Conservation (phyloP, 2,113 vertebrate species). For the Mustela nigripes region DNA sequence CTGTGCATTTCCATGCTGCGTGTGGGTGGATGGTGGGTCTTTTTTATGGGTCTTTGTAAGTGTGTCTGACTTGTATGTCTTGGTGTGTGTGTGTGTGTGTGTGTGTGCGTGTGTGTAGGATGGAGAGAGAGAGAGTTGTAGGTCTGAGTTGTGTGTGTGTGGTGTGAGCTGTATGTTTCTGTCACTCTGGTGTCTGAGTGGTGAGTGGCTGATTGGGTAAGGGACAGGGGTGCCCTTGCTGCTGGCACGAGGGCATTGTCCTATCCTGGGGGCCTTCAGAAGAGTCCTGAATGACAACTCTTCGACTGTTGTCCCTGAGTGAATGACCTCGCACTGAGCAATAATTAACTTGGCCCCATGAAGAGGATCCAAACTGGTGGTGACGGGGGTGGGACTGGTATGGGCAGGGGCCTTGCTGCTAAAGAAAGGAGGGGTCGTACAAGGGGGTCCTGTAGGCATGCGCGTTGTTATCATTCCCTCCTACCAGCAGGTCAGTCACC, state of each 20-base stretch:
- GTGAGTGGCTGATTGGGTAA: neutral
- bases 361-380: conserved; percentile 65
- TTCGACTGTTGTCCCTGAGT: conserved; percentile 8
- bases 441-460: conserved; percentile 29
- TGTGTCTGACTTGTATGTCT: neutral
- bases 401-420: neutral
- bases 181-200: neutral
- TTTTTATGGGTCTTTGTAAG: neutral
- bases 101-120: neutral
- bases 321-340: conserved; percentile 70
- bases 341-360: conserved; percentile 75
- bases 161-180: neutral
- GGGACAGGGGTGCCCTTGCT: neutral
- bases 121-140: neutral
- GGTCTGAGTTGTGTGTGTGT: neutral
- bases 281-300: neutral
- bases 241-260: neutral
- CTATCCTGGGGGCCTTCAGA: neutral
- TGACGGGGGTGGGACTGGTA: conserved; percentile 30
- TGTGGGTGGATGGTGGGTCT: neutral
- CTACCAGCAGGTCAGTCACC: conserved; percentile 71
- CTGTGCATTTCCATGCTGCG: neutral
- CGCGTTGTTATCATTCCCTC: conserved; percentile 53
- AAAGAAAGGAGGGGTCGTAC: neutral
- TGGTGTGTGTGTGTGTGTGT: neutral